phyloP scores from a whole-genome alignment of 2,888 invertebrate species.

The Dysmachus trigonus region DNA sequence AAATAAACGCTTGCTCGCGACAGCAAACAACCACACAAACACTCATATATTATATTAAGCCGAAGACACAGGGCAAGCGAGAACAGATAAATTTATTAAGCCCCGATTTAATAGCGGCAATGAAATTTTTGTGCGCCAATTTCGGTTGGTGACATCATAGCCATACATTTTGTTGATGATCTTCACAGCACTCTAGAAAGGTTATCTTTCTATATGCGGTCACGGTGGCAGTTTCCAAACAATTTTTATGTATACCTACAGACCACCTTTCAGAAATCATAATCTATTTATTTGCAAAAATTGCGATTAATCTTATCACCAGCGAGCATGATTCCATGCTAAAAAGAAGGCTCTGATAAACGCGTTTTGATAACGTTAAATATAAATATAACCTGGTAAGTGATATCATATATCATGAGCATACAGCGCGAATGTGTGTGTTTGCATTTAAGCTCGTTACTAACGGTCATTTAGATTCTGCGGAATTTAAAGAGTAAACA shows the following conservation, averaged over 20 bases:
- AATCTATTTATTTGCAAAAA: background rate
- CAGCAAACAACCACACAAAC: background rate
- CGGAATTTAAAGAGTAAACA: background rate
- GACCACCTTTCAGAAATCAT: background rate
- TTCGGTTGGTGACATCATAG: constrained; percentile 24
- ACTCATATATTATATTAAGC: background rate
- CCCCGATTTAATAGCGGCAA: background rate
- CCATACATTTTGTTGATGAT: background rate
- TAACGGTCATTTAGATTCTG: background rate
- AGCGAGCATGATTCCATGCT: background rate
- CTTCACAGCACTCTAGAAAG: background rate
- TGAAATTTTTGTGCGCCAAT: constrained; percentile 23
- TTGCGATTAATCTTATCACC: background rate
- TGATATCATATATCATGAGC: background rate
- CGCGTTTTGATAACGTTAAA: background rate
- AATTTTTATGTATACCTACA: background rate
- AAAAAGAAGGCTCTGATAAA: background rate
- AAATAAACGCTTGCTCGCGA: background rate
- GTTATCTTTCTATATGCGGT: background rate
- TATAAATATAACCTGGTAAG: background rate
- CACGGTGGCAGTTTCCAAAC: background rate
- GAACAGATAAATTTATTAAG: constrained; percentile 6
- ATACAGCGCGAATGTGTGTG: background rate
- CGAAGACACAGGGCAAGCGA: background rate
- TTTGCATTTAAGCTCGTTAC: background rate